These are phyloP conservation scores for Alectoris magna DNA, from an alignment of 2,797 vertebrate species.

Conservation along the genomic window DNA sequence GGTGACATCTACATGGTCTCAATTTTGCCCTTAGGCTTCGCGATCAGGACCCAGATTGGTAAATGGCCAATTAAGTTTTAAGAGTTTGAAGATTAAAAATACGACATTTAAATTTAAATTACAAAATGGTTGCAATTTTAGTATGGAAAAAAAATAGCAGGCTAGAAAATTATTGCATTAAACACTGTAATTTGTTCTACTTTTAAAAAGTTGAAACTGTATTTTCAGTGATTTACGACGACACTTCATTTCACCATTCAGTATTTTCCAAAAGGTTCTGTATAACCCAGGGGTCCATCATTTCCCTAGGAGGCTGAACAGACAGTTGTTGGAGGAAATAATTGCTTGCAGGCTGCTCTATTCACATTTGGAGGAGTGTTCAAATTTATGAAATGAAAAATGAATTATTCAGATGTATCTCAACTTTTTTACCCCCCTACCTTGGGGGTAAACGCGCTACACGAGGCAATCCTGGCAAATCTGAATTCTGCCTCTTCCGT, in stretches of 20 bases:
- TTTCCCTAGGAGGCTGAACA: neutral
- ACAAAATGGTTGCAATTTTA: slow-evolving; percentile 7
- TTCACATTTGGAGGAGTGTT: neutral
- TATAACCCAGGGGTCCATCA: neutral
- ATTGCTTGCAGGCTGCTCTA: neutral
- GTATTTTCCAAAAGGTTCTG: slow-evolving; percentile 11
- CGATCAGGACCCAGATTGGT: neutral
- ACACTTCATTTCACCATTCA: slow-evolving; percentile 36
- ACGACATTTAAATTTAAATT: slow-evolving; percentile 40
- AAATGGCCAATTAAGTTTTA: slow-evolving; percentile 15
- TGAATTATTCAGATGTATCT: neutral
- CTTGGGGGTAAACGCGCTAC: neutral
- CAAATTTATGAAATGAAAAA: neutral
- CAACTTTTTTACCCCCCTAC: neutral
- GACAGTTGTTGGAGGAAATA: slow-evolving; percentile 2
- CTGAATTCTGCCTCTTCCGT: neutral
- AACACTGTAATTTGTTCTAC: slow-evolving; percentile 30
- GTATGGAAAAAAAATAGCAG: neutral
- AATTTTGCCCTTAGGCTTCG: neutral
- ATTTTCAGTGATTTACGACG: neutral
- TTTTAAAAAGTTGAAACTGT: slow-evolving; percentile 15
- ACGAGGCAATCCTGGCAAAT: neutral
- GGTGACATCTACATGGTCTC: neutral
- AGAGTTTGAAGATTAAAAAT: neutral
- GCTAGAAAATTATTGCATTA: slow-evolving; percentile 6